Evolutionary conservation across 2,113 vertebrate genomes (phyloP), one percentile per base, ranked within the genome.

Genomic region (Tetraodon nigroviridis): DNA sequence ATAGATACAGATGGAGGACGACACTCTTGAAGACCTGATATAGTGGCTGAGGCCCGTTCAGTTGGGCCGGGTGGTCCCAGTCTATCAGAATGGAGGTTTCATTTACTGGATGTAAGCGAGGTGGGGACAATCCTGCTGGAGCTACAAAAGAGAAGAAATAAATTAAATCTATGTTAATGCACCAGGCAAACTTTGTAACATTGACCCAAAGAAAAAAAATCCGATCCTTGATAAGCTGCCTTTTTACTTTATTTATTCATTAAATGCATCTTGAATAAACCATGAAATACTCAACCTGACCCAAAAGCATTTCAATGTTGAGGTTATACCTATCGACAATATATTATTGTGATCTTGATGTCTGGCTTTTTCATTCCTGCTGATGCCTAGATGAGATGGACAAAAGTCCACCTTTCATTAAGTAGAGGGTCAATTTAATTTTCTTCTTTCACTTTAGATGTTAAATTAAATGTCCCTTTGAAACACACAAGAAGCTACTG

Each of bases 21-120:
- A 29, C 3, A 6, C 2, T 45, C 15, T 44, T 54, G 63, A 58
- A 62, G 15, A 86, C 87, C 81, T 93, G 93, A 79, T 96, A 96
- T 3, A 90, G 7, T 37, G 94, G 94, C 27, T 82, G 58, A 48
- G 93, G 93, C 1, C 95, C 94, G 53, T 98, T 95, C 58, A 92
- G 81, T 65, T 92, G 84, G 19, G 75, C 69, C 12, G 94, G 94
- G 27, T 86, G 80, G 14, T 88, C 73, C 94, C 94, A 97, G 22
- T 55, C 79, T 71, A 95, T 82, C 50, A 80, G 85, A 74, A 95
- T 79, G 0, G 63, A 70, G 19, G 91, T 91, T 79, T 90, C 88
- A 80, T 94, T 94, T 64, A 93, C 60, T 55, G 76, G 89, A 77
- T 88, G 61, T 24, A 92, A 67, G 29, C 0, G 51, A 56, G 92